A percentile compares a stretch with the other conserved stretches of the same genome.
phyloP scores from a whole-genome alignment of 1,140 invertebrate genomes.

The Carcinoscorpius rotundicauda region DNA sequence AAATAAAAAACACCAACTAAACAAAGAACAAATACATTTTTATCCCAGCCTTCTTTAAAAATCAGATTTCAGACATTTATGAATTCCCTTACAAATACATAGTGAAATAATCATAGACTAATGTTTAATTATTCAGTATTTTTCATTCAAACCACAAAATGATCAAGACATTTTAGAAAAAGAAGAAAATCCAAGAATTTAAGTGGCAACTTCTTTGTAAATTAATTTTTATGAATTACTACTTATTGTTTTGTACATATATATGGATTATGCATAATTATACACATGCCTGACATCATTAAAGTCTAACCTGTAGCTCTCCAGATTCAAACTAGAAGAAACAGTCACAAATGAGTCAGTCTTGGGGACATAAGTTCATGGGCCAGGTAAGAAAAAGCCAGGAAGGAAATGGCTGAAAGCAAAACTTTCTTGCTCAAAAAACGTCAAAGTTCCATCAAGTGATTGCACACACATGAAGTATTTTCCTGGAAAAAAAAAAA shows the following conservation, averaged over 20 bases:
- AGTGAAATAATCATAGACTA: no score
- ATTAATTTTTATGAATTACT: no score
- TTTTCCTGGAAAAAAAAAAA: conserved; percentile 35
- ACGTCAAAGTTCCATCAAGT: conserved; percentile 63
- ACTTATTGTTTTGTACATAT: no score
- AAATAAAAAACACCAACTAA: no score
- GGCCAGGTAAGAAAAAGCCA: conserved; percentile 60
- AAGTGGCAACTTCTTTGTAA: no score
- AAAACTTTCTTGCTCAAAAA: conserved; percentile 80
- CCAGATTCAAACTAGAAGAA: conserved; percentile 56
- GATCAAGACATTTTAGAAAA: background rate
- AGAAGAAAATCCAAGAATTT: conserved; percentile 1
- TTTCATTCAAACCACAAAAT: background rate
- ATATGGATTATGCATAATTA: no score
- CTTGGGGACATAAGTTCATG: conserved; percentile 56
- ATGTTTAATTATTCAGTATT: no score
- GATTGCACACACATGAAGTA: conserved; percentile 79
- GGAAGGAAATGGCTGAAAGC: conserved; percentile 59
- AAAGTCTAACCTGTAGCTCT: conserved; percentile 55
- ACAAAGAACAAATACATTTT: no score
- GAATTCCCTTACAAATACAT: no score
- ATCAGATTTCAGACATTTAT: no score
- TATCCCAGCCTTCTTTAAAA: no score
- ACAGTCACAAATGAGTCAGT: conserved; percentile 67
- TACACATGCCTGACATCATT: no score